Conservation (phyloP, 2,888 invertebrate genomes). For the Terebella lapidaria region DNA sequence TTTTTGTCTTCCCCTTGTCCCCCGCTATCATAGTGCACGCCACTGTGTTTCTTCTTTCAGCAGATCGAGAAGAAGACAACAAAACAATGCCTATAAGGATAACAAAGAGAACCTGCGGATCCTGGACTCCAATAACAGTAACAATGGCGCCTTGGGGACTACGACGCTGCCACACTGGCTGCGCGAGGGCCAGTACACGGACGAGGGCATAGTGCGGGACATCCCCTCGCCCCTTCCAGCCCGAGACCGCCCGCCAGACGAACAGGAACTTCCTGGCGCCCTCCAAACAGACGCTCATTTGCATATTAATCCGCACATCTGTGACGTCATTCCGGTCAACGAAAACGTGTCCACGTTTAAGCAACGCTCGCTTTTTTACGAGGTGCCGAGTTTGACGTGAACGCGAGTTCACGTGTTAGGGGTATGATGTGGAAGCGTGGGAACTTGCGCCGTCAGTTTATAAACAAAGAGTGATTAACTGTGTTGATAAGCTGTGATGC, state of each 20-base stretch:
- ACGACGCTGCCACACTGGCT: neutral
- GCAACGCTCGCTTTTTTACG: neutral
- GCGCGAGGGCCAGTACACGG: neutral
- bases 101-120: conserved; percentile 2
- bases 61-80: no score
- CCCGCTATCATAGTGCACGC: no score
- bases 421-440: no score
- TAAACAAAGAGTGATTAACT: no score
- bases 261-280: neutral
- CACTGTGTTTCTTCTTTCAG: no score
- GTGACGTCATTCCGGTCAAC: neutral
- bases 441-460: no score
- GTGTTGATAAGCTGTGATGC: no score
- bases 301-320: neutral
- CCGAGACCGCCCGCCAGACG: neutral
- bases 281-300: neutral
- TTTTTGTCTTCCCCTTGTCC: no score
- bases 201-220: conserved; percentile 2
- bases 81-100: neutral
- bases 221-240: neutral
- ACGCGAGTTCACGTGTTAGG: no score
- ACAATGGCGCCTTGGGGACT: neutral
- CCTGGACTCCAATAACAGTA: neutral
- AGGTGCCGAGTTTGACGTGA: neutral
- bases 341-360: neutral